These are phyloP conservation scores for Luperina testacea DNA, from an alignment of 2,888 invertebrate genomes.

Conservation along the genomic window DNA sequence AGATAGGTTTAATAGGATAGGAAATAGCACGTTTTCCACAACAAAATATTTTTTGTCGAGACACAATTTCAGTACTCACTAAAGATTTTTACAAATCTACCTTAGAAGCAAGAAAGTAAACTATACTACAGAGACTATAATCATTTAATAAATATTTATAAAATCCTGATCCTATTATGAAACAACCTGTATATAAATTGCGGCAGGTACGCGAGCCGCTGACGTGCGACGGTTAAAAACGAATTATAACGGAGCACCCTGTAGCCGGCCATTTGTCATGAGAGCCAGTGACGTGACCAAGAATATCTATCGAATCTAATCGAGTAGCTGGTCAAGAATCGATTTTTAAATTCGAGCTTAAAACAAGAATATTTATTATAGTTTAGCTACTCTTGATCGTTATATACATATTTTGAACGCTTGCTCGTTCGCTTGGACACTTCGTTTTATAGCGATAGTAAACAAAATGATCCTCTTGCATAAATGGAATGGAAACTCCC, in stretches of 20 bases:
- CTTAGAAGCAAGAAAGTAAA: neutral
- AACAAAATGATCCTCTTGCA: neutral
- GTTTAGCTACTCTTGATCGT: neutral
- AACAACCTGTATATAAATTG: constrained; percentile 73
- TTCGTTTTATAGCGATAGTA: neutral
- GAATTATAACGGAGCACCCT: constrained; percentile 86
- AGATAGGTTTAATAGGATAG: neutral
- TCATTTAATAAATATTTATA: neutral
- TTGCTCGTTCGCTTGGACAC: neutral
- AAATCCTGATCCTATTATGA: constrained; percentile 23
- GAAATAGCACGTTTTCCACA: neutral
- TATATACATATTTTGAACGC: neutral
- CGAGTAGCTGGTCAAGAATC: constrained; percentile 19
- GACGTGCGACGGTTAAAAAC: constrained; percentile 88
- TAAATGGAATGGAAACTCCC: neutral
- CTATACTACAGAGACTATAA: neutral
- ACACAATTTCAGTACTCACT: neutral
- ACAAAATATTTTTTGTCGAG: neutral
- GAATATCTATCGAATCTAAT: constrained; percentile 36
- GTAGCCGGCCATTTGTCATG: constrained; percentile 85
- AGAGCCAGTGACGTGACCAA: constrained; percentile 63
- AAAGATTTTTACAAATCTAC: neutral
- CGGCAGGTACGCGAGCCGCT: constrained; percentile 76
- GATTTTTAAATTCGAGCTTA: constrained; percentile 7
- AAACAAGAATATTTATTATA: constrained; percentile 17